Evolutionary conservation across 1,140 invertebrate genomes (phyloP).

Genomic region (Drosophila mayri): DNA sequence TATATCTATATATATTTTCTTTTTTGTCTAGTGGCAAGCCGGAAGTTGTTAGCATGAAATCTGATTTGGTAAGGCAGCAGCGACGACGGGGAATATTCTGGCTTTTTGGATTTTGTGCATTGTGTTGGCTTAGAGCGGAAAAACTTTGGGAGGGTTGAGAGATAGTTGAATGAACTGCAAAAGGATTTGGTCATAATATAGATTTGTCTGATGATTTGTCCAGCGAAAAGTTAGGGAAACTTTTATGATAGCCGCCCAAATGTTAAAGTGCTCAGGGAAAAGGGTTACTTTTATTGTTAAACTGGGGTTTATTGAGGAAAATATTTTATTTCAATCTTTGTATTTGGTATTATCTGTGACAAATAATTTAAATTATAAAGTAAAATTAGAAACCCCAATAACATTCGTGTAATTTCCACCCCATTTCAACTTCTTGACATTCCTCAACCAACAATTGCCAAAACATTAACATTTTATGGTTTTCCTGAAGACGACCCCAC

Average conservation of each 20-base stretch:
- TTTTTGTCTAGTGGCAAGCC: constrained; percentile 40
- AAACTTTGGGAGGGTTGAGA: constrained; percentile 21
- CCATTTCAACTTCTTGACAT: constrained; percentile 1
- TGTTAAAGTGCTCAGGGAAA: constrained; percentile 2
- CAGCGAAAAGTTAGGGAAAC: constrained; percentile 20
- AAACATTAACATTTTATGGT: constrained; percentile 40
- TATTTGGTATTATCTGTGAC: neutral
- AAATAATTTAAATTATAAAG: neutral
- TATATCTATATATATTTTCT: constrained; percentile 1
- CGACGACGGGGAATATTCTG: constrained; percentile 43
- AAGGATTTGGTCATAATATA: constrained; percentile 37
- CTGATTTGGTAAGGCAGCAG: constrained; percentile 50
- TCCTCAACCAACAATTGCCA: constrained; percentile 10
- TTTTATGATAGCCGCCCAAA: constrained; percentile 21
- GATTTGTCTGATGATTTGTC: constrained; percentile 42
- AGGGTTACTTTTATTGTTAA: constrained; percentile 9
- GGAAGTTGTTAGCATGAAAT: constrained; percentile 64
- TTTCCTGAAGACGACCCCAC: neutral
- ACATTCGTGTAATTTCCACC: neutral
- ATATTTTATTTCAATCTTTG: neutral
- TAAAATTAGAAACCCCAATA: neutral
- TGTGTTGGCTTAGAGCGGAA: constrained; percentile 32
- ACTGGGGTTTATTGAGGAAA: neutral
- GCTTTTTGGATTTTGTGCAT: constrained; percentile 52
- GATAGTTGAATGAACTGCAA: constrained; percentile 52